Evolutionary conservation across 2,113 vertebrate species (phyloP).

Genomic region (Dascyllus trimaculatus): DNA sequence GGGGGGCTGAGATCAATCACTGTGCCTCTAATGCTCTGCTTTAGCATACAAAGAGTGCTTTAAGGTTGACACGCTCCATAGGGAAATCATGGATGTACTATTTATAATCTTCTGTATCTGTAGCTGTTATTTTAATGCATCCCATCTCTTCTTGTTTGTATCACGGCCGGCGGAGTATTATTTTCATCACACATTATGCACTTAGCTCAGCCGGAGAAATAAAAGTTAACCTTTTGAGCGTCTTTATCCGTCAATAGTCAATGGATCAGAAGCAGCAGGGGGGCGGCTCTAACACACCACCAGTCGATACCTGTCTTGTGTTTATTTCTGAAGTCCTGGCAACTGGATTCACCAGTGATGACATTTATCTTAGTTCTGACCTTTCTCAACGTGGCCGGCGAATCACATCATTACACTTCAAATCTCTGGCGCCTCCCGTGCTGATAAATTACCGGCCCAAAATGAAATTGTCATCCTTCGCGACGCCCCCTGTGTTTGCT

Average conservation of each 20-base stretch:
- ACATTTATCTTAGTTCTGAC: constrained; percentile 79
- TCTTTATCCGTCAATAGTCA: constrained; percentile 57
- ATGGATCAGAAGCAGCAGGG: constrained; percentile 30
- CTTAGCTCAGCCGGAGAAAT: constrained; percentile 30
- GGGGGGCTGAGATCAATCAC: constrained; percentile 71
- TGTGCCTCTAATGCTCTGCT: constrained; percentile 65
- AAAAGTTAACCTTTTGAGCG: constrained; percentile 46
- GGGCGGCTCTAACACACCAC: background rate
- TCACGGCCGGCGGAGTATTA: constrained; percentile 1
- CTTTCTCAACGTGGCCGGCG: constrained; percentile 68
- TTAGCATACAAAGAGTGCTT: constrained; percentile 74
- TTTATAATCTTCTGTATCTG: constrained; percentile 59
- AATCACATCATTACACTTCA: constrained; percentile 77
- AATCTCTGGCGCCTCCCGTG: constrained; percentile 47
- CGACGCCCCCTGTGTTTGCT: constrained; percentile 40
- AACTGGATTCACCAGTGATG: constrained; percentile 62
- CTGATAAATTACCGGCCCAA: constrained; percentile 68
- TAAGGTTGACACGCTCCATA: constrained; percentile 63
- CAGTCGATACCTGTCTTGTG: constrained; percentile 67
- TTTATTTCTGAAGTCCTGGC: constrained; percentile 65
- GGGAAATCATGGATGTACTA: constrained; percentile 75
- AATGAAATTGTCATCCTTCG: constrained; percentile 71
- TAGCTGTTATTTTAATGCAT: constrained; percentile 29
- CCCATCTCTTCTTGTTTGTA: constrained; percentile 38
- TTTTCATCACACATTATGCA: constrained; percentile 35